These are phyloP conservation scores for Narcine bancroftii DNA, from an alignment of 2,113 vertebrate species.

Conservation along the genomic window DNA sequence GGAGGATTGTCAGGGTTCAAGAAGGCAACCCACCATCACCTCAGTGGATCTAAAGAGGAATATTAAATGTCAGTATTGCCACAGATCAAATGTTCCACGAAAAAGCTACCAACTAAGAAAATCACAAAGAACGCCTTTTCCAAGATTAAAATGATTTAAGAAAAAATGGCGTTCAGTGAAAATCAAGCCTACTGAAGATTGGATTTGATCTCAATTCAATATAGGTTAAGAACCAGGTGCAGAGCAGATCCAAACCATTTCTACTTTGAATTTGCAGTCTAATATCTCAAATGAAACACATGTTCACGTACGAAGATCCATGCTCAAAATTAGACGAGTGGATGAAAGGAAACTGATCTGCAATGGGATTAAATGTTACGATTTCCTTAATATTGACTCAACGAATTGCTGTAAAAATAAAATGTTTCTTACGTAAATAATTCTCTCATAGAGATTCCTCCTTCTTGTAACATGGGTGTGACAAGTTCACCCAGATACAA, in stretches of 20 bases:
- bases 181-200: not conserved
- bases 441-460: conserved; percentile 90
- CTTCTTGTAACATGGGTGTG: conserved; percentile 82
- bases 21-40: too few species aligned
- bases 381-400: not conserved
- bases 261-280: not conserved
- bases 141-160: not conserved
- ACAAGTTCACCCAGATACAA: conserved; percentile 90
- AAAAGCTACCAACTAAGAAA: not conserved
- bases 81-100: too few species aligned
- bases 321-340: not conserved
- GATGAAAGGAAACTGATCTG: not conserved
- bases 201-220: not conserved
- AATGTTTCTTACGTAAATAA: conserved; percentile 69
- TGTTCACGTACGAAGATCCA: not conserved
- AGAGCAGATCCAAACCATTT: not conserved
- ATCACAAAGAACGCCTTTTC: not conserved
- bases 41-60: not conserved
- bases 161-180: not conserved
- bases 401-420: not conserved
- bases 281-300: not conserved
- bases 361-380: not conserved
- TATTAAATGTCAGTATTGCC: too few species aligned
- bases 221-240: not conserved
- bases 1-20: too few species aligned